Conservation (phyloP, 2,888 invertebrate genomes). For the Polyploca ridens region DNA sequence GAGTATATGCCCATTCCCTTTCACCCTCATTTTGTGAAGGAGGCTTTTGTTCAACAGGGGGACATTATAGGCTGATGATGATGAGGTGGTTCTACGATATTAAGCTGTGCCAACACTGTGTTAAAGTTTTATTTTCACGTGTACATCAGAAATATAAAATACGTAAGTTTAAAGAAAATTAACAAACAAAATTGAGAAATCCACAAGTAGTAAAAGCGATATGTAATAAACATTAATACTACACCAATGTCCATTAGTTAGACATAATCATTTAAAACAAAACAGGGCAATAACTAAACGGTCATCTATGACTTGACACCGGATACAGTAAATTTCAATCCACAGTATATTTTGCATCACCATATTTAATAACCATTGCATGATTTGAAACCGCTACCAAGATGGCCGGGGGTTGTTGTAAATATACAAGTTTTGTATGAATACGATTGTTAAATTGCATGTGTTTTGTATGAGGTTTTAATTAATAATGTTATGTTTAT, state of each 20-base stretch:
- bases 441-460: constrained; percentile 1
- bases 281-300: constrained; percentile 2
- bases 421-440: constrained; percentile 10
- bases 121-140: no score
- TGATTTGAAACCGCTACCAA: constrained; percentile 46
- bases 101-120: no score
- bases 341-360: constrained; percentile 30
- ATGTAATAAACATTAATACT: neutral
- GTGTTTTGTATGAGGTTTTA: neutral
- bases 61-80: no score
- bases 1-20: no score
- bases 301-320: constrained; percentile 6
- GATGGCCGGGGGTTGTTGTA: constrained; percentile 2
- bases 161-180: no score
- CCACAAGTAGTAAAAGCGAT: neutral
- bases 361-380: constrained; percentile 54
- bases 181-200: neutral
- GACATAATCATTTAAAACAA: constrained; percentile 9
- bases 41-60: no score
- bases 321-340: constrained; percentile 36
- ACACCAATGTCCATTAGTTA: constrained; percentile 5
- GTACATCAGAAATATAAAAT: no score
- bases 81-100: no score
- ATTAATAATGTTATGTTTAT: neutral
- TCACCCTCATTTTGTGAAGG: no score